phyloP scores from a whole-genome alignment of 2,888 invertebrate species.

The Amphipoea oculea region DNA sequence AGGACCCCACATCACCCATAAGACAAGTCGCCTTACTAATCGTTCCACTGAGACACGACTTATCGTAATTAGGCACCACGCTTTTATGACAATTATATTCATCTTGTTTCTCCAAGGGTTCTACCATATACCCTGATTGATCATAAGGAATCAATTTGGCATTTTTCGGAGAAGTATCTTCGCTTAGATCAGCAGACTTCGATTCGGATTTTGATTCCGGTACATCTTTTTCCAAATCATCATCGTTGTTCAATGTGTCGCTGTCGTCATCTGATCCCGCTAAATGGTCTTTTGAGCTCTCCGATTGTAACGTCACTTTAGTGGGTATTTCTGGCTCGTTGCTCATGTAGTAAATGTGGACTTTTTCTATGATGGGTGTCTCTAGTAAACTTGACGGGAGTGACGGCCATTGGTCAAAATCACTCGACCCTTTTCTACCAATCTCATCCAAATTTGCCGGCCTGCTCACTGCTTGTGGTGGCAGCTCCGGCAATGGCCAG shows the following conservation, averaged over 20 bases:
- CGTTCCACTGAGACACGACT: slow-evolving; percentile 87
- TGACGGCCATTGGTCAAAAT: slow-evolving; percentile 95
- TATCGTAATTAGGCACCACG: slow-evolving; percentile 86
- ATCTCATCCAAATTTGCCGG: slow-evolving; percentile 72
- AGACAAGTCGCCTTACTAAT: slow-evolving; percentile 87
- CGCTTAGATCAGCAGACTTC: slow-evolving; percentile 78
- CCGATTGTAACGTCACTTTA: slow-evolving; percentile 93
- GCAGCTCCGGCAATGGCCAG: slow-evolving; percentile 94
- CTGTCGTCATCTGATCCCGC: slow-evolving; percentile 93
- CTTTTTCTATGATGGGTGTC: slow-evolving; percentile 93
- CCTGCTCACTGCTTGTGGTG: slow-evolving; percentile 88
- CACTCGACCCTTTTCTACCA: slow-evolving; percentile 89
- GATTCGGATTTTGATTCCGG: slow-evolving; percentile 86
- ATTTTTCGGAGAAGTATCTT: slow-evolving; percentile 80
- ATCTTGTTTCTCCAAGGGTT: slow-evolving; percentile 85
- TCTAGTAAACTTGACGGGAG: slow-evolving; percentile 94
- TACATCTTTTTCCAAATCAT: slow-evolving; percentile 90
- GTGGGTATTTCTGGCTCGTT: slow-evolving; percentile 94
- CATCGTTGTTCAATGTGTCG: slow-evolving; percentile 92
- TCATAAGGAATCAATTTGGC: slow-evolving; percentile 86
- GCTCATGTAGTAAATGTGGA: slow-evolving; percentile 95
- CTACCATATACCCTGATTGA: slow-evolving; percentile 88
- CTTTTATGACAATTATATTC: slow-evolving; percentile 83
- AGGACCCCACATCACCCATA: slow-evolving; percentile 86
- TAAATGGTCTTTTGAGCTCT: slow-evolving; percentile 92